These are phyloP conservation scores for Meloidogyne floridensis DNA, from an alignment of 1,140 invertebrate genomes.

Conservation along the genomic window DNA sequence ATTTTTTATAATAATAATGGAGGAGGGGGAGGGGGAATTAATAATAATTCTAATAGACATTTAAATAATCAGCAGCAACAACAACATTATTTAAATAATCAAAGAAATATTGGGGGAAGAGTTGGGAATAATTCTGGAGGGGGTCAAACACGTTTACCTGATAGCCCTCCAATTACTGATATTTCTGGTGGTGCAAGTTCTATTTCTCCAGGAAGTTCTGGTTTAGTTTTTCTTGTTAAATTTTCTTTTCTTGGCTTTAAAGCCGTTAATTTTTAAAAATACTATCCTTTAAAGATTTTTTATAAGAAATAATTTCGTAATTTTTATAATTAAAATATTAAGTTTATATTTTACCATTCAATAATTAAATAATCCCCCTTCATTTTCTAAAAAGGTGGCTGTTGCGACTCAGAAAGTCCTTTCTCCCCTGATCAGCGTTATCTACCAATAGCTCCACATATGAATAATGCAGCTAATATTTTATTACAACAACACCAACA, in stretches of 20 bases:
- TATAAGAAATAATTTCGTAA: too few species aligned
- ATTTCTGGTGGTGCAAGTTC: conserved; percentile 51
- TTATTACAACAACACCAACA: conserved; percentile 16
- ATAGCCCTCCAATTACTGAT: conserved; percentile 61
- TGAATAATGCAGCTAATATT: conserved; percentile 7
- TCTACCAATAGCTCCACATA: neutral
- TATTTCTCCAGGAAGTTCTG: conserved; percentile 44
- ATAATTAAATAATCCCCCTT: neutral
- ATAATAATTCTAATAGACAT: neutral
- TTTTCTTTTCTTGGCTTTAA: neutral
- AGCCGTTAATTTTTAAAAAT: neutral
- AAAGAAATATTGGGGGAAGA: neutral
- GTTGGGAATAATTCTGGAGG: neutral
- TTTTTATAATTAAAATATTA: too few species aligned
- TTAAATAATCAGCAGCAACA: neutral
- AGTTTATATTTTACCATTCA: too few species aligned
- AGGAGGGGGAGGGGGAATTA: too few species aligned
- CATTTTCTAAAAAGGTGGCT: conserved; percentile 13
- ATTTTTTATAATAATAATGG: neutral
- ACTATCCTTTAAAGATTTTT: too few species aligned
- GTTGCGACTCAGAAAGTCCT: conserved; percentile 53
- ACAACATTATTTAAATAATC: neutral
- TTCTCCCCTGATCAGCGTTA: conserved; percentile 55
- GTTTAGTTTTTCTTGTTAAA: neutral
- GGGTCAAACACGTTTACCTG: conserved; percentile 49